Evolutionary conservation across 2,888 invertebrate species (phyloP).

Genomic region (Drosophila demipolita): DNA sequence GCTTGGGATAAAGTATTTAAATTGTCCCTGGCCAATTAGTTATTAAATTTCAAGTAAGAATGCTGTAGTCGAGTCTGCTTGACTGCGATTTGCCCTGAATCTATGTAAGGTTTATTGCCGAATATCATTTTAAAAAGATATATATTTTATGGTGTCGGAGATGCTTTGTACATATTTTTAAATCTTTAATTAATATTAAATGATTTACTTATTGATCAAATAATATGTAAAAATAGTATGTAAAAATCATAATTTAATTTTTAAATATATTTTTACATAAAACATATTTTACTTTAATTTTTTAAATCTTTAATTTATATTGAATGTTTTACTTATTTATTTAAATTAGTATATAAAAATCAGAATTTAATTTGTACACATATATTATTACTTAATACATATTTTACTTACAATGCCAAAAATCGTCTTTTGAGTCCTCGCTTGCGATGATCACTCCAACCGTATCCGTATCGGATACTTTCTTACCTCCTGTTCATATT

Average conservation of each 20-base stretch:
- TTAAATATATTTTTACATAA: too few relatives aligned
- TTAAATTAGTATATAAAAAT: too few relatives aligned
- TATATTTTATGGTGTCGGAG: not conserved
- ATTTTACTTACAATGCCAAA: not conserved
- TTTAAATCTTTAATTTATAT: not conserved
- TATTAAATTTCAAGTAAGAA: not conserved
- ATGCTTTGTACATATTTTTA: too few relatives aligned
- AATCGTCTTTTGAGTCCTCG: slow-evolving; percentile 5
- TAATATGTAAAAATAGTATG: too few relatives aligned
- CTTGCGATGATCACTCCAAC: slow-evolving; percentile 12
- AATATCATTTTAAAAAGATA: not conserved
- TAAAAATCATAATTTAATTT: too few relatives aligned
- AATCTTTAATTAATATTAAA: too few relatives aligned
- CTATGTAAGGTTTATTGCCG: too few relatives aligned
- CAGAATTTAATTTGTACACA: too few relatives aligned
- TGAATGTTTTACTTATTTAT: too few relatives aligned
- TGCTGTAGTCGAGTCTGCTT: not conserved
- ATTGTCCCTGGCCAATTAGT: slow-evolving; percentile 1
- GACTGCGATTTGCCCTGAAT: not conserved
- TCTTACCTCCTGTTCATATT: slow-evolving; percentile 18
- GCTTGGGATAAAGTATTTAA: not conserved
- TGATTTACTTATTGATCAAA: too few relatives aligned
- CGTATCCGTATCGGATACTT: slow-evolving; percentile 4
- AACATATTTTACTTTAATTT: too few relatives aligned
- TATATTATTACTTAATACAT: not conserved